Base-by-base conservation (phyloP, 2,797 vertebrate genomes). In the Hoplostethus mediterraneus region DNA sequence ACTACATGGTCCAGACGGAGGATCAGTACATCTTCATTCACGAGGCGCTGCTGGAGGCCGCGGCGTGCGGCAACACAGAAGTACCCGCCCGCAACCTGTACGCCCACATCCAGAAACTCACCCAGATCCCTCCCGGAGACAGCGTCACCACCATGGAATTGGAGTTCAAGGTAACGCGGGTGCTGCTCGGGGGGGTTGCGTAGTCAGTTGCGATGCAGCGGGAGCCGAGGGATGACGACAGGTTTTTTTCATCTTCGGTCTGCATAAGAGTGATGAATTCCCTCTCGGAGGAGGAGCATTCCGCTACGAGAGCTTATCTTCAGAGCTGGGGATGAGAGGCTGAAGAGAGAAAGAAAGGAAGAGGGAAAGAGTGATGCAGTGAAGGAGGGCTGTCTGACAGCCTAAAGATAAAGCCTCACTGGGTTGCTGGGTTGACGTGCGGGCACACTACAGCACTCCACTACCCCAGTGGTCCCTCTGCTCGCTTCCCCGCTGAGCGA, bases 1-100 rank as follows among this genome's bases (percentile, higher is more conserved):
- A 99, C 94, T 99, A 99, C 92, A 99, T 98, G 98, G 97, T 99
- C 57, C 98, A 99, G 92, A 99, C 98, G 0, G 97, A 99, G 90
- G 98, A 99, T 87, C 98, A 99, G 87, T 99, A 99, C 49, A 92
- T 98, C 79, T 99, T 99, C 90, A 97, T 99, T 87, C 96, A 99
- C 0, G 97, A 99, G 87, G 96, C 97, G 6, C 94, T 99, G 87
- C 93, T 98, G 72, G 98, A 99, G 85, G 97, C 97, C 0, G 96
- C 95, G 67, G 91, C 90, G 0, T 98, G 96, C 1, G 97, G 97
- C 54, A 96, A 94, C 87, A 98, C 98, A 0, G 98, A 99, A 77
- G 96, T 99, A 55, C 95, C 95, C 0, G 97, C 97, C 1, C 96
- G 96, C 77, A 97, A 92, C 93, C 96, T 99, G 65, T 97, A 96